These are phyloP conservation scores for Chrosomus eos DNA, from an alignment of 2,797 vertebrate species.

Conservation along the genomic window DNA sequence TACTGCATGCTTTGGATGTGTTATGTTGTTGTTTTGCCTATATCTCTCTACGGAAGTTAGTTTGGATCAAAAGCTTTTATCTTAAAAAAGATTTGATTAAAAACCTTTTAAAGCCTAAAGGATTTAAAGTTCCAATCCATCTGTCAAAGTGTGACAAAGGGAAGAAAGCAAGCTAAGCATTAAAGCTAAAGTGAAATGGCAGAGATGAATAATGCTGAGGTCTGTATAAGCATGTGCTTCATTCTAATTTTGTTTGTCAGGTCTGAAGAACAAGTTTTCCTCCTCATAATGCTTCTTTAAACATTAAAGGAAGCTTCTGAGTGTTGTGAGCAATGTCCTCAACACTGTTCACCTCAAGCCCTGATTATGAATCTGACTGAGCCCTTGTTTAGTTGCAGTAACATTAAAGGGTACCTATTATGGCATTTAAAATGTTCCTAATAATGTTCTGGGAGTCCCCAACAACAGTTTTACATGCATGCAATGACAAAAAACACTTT, in stretches of 20 bases:
- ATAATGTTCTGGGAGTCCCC: no score
- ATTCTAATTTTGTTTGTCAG: background rate
- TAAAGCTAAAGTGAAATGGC: constrained; percentile 7
- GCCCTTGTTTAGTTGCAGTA: background rate
- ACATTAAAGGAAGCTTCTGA: background rate
- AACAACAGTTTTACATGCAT: no score
- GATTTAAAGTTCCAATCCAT: constrained; percentile 5
- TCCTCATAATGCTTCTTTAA: background rate
- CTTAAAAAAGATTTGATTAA: background rate
- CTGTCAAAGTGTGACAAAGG: constrained; percentile 3
- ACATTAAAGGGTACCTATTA: no score
- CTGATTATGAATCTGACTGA: background rate
- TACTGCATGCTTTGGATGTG: background rate
- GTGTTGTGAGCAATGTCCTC: background rate
- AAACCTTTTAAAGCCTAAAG: background rate
- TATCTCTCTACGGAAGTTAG: background rate
- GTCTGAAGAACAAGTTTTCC: background rate
- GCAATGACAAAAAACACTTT: no score
- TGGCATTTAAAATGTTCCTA: no score
- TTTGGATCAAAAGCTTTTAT: background rate
- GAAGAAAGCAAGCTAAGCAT: constrained; percentile 18
- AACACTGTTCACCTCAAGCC: background rate
- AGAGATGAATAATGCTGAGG: background rate
- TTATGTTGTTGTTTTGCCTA: background rate
- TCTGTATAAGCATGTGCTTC: background rate